Evolutionary conservation across 1,140 invertebrate species (phyloP).

Genomic region (Lepidostoma basale): DNA sequence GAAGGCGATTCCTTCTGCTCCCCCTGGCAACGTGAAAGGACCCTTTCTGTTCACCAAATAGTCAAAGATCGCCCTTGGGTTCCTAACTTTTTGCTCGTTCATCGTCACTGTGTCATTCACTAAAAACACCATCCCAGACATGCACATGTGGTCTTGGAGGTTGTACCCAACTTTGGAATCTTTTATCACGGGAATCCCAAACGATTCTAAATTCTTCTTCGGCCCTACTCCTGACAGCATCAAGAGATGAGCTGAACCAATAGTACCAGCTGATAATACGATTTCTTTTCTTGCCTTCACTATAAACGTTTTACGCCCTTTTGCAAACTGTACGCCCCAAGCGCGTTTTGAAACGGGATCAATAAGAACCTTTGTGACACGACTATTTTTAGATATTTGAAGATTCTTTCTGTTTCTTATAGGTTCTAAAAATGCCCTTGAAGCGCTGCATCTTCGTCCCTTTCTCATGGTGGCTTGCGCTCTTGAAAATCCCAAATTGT

Average conservation of each 20-base stretch:
- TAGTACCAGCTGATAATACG: conserved; percentile 72
- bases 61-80: conserved; percentile 60
- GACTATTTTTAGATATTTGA: conserved; percentile 69
- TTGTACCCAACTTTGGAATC: conserved; percentile 81
- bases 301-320: conserved; percentile 57
- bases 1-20: conserved; percentile 74
- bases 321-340: conserved; percentile 70
- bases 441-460: conserved; percentile 73
- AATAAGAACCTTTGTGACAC: conserved; percentile 71
- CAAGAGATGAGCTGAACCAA: conserved; percentile 75
- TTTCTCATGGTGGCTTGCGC: conserved; percentile 74
- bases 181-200: conserved; percentile 62
- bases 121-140: conserved; percentile 70
- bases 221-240: conserved; percentile 75
- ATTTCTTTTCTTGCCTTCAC: conserved; percentile 63
- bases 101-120: conserved; percentile 68
- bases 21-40: conserved; percentile 72
- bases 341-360: conserved; percentile 65
- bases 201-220: conserved; percentile 57
- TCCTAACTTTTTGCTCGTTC: conserved; percentile 54
- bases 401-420: conserved; percentile 70
- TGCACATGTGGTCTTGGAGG: conserved; percentile 78
- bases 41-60: conserved; percentile 66
- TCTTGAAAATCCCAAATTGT: conserved; percentile 66
- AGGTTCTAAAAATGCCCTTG: conserved; percentile 71